phyloP scores from a whole-genome alignment of 2,797 vertebrate species.

The Semotilus atromaculatus region DNA sequence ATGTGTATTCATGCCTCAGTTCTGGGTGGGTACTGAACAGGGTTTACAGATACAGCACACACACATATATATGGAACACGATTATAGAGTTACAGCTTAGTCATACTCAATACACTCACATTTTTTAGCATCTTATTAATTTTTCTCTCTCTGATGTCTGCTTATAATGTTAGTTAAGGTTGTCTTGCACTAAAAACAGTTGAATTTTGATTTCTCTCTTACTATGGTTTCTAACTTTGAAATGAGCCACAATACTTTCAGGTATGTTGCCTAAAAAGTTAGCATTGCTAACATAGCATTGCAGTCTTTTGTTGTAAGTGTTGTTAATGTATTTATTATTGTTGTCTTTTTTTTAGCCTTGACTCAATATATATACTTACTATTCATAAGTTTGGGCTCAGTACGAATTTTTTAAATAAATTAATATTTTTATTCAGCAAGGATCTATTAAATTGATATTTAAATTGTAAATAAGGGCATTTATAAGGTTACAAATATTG shows the following conservation, averaged over 20 bases:
- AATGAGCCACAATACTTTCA: not conserved
- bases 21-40: not conserved
- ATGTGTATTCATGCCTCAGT: conserved; percentile 29
- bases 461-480: not conserved
- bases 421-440: not conserved
- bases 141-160: not conserved
- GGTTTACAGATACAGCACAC: not conserved
- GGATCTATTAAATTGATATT: not conserved
- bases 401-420: not conserved
- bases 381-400: not conserved
- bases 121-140: not conserved
- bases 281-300: too few species aligned
- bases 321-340: not conserved
- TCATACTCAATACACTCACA: not conserved
- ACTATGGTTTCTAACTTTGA: not conserved
- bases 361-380: not conserved
- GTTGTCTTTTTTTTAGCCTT: not conserved
- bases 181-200: not conserved
- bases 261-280: not conserved
- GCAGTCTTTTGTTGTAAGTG: not conserved
- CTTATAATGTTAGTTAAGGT: conserved; percentile 5
- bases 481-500: not conserved
- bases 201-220: not conserved
- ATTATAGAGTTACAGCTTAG: not conserved
- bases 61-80: too few species aligned